Conservation (phyloP, 2,113 vertebrate genomes). For the Anhinga anhinga region DNA sequence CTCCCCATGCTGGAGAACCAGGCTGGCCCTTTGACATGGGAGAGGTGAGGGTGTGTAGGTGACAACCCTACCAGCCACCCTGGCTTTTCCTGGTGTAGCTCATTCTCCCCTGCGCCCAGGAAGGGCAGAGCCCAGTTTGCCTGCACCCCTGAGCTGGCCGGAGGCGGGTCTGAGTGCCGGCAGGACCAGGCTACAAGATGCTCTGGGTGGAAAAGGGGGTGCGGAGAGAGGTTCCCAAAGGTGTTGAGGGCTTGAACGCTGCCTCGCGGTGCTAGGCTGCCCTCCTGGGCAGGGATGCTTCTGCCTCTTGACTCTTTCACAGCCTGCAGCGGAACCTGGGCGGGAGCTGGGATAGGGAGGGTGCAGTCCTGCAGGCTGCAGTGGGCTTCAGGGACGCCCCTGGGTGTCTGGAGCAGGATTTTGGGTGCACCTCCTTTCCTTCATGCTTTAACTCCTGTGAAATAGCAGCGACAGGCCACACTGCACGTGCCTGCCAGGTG, state of each 20-base stretch:
- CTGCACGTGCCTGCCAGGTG: accelerated
- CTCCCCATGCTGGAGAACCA: accelerated
- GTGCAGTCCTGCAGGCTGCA: neutral
- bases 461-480: neutral
- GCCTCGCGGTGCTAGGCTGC: accelerated
- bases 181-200: neutral
- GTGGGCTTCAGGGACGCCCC: neutral
- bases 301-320: accelerated
- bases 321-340: neutral
- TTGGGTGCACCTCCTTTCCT: neutral
- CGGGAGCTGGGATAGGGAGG: neutral
- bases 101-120: accelerated
- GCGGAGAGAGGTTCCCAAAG: neutral
- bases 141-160: accelerated
- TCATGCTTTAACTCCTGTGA: accelerated
- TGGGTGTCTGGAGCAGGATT: neutral
- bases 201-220: neutral
- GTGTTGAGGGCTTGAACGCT: accelerated
- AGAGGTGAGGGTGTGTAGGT: neutral
- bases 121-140: neutral
- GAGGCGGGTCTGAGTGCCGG: neutral
- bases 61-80: accelerated
- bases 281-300: neutral
- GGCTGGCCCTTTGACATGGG: neutral
- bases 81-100: neutral